Evolutionary conservation across 2,113 vertebrate genomes (phyloP).

Genomic region (Notothenia rossii): DNA sequence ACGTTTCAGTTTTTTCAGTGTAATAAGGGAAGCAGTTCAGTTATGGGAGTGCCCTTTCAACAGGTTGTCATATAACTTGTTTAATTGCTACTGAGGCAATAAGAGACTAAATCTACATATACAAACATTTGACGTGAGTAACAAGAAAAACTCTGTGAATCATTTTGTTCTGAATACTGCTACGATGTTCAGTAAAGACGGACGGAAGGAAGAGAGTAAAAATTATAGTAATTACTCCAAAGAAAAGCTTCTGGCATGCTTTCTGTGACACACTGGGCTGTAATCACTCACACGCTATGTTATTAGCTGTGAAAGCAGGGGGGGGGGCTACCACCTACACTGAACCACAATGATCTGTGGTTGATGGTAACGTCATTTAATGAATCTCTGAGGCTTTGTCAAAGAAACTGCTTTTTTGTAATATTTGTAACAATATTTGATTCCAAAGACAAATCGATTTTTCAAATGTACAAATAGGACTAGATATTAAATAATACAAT

Average conservation of each 20-base stretch:
- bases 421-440: neutral
- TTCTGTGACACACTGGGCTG: conserved; percentile 45
- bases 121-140: neutral
- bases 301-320: conserved; percentile 21
- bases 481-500: too few relatives aligned
- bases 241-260: conserved; percentile 35
- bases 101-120: neutral
- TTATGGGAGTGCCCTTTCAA: too few relatives aligned
- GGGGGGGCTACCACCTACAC: neutral
- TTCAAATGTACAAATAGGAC: too few relatives aligned
- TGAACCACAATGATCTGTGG: neutral
- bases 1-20: too few relatives aligned
- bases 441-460: neutral
- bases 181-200: neutral
- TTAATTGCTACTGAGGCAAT: neutral
- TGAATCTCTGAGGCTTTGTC: neutral
- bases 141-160: conserved; percentile 2
- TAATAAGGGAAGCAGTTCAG: too few relatives aligned
- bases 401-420: neutral
- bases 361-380: neutral
- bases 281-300: conserved; percentile 41
- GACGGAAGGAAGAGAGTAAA: conserved; percentile 11
- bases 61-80: neutral
- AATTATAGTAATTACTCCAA: conserved; percentile 72
- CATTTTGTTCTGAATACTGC: neutral